Base-by-base conservation (phyloP, 2,797 vertebrate species). In the Urosaurus nigricauda region DNA sequence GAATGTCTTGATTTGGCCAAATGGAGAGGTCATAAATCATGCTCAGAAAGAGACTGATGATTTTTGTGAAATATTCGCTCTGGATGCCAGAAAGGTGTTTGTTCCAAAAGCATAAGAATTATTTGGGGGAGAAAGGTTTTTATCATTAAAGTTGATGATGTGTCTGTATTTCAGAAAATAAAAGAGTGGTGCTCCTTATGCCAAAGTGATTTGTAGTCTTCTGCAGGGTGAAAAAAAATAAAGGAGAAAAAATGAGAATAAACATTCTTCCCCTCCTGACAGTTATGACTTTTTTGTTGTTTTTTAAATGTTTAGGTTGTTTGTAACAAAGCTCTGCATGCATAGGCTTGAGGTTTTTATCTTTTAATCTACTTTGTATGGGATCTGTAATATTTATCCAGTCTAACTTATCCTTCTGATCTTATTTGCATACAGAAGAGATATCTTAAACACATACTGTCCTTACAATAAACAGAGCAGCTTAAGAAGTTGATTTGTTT, bases 141-240 rank as follows among this genome's bases (percentile, higher is more conserved):
- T 97, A 97, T 97, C 96, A 97, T 96, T 96, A 96, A 96, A 91
- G 93, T 95, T 96, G 96, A 96, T 96, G 94, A 96, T 96, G 89
- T 96, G 95, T 92, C 95, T 95, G 93, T 92, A 96, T 96, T 92
- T 82, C 90, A 87, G 85, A 93, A 89, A 95, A 95, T 93, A 95
- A 94, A 88, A 92, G 86, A 94, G 81, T 0, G 9, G 93, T 87
- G 77, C 83, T 92, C 75, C 83, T 35, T 94, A 93, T 78, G 77
- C 84, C 7, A 24, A 90, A 93, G 86, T 94, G 94, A 96, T 97
- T 96, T 96, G 94, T 96, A 95, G 96, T 92, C 91, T 91, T 95
- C 95, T 94, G 92, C 89, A 93, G 96, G 95, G 95, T 93, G 94
- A 96, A 95, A 29, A 43, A 68, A 79, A 70, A 14, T 6, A 43